Evolutionary conservation across 2,888 invertebrate genomes (phyloP).

Genomic region (Micoletzkya japonica): DNA sequence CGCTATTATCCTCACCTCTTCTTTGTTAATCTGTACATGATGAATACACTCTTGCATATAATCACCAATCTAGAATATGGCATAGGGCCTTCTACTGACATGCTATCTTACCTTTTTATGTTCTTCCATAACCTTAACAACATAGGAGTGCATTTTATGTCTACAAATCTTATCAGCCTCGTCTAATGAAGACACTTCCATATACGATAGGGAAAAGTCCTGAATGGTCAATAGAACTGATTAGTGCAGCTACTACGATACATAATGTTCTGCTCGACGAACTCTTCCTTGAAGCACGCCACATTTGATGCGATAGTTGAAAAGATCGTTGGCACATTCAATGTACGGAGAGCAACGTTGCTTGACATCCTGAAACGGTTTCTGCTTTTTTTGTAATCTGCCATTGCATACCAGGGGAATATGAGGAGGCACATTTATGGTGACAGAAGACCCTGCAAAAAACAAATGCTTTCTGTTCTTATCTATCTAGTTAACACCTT

Average conservation of each 20-base stretch:
- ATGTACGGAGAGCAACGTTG: conserved; percentile 16
- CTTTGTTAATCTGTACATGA: background rate
- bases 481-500: no score
- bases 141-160: background rate
- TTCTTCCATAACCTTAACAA: conserved; percentile 6
- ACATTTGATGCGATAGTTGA: conserved; percentile 19
- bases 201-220: conserved; percentile 17
- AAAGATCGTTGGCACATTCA: conserved; percentile 13
- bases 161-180: conserved; percentile 7
- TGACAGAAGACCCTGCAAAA: no score
- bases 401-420: background rate
- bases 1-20: no score
- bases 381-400: background rate
- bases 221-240: background rate
- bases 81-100: background rate
- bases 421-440: no score
- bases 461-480: no score
- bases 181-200: conserved; percentile 7
- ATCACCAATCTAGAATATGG: conserved; percentile 10
- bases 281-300: background rate
- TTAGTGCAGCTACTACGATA: background rate
- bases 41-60: conserved; percentile 11
- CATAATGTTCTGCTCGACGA: conserved; percentile 2
- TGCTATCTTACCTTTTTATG: conserved; percentile 2
- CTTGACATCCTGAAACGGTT: conserved; percentile 3